Evolutionary conservation across 2,797 vertebrate species (phyloP).

Genomic region (Threskiornis aethiopicus): DNA sequence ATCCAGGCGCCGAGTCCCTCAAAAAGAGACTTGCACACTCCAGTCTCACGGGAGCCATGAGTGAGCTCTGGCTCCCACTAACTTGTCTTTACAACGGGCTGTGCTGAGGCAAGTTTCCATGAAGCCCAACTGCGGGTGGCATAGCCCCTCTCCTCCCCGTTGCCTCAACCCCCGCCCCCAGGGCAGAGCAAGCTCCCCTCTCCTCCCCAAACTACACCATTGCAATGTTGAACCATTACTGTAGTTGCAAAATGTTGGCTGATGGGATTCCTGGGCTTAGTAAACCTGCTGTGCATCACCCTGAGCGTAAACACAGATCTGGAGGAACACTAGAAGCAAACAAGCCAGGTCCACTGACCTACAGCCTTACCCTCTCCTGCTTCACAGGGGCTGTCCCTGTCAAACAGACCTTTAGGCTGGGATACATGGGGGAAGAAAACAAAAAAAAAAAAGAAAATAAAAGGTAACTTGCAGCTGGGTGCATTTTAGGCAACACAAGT

Average conservation of each 20-base stretch:
- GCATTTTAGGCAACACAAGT: neutral
- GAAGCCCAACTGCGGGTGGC: neutral
- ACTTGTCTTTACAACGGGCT: neutral
- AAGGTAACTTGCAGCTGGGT: neutral
- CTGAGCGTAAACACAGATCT: neutral
- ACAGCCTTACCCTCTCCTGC: neutral
- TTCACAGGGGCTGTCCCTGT: neutral
- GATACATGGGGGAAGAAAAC: neutral
- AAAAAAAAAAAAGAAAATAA: neutral
- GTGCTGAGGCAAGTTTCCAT: neutral
- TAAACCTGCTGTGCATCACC: neutral
- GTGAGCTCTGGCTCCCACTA: neutral
- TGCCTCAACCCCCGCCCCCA: neutral
- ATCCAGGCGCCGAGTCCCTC: neutral
- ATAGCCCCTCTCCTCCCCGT: neutral
- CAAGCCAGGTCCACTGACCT: neutral
- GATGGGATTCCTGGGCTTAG: neutral
- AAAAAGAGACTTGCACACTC: neutral
- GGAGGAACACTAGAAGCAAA: neutral
- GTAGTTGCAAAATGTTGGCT: rapidly evolving
- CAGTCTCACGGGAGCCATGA: rapidly evolving
- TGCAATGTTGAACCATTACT: rapidly evolving
- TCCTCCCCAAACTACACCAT: neutral
- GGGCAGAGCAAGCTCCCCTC: neutral
- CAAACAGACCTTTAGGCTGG: neutral